Conservation (phyloP, 2,888 invertebrate genomes). For the Andrena marginata region DNA sequence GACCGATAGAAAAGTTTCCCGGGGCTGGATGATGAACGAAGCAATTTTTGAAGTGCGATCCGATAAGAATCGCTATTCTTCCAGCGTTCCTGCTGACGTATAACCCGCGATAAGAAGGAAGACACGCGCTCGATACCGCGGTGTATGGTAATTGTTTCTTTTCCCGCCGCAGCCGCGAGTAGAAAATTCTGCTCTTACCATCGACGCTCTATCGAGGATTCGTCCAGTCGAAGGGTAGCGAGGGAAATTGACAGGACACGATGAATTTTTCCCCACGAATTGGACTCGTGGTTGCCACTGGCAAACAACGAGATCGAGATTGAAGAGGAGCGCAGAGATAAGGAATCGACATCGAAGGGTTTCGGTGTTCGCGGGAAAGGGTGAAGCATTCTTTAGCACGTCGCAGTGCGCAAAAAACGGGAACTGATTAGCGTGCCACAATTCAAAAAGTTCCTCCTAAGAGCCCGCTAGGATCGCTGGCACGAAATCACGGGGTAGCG, state of each 20-base stretch:
- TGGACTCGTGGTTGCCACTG: no score
- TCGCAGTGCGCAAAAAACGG: slow-evolving; percentile 46
- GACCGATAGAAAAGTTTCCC: slow-evolving; percentile 44
- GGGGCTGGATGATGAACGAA: slow-evolving; percentile 39
- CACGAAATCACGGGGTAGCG: slow-evolving; percentile 65
- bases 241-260: no score
- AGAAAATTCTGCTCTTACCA: no score
- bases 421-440: slow-evolving; percentile 72
- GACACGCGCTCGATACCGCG: slow-evolving; percentile 1
- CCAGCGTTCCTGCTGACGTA: slow-evolving; percentile 23
- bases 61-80: slow-evolving; percentile 40
- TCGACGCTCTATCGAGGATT: no score
- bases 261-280: no score
- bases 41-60: slow-evolving; percentile 48
- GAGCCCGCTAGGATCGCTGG: slow-evolving; percentile 69
- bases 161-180: no score
- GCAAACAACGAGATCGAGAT: no score
- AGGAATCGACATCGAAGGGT: no score
- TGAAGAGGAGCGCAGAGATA: no score
- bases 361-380: background rate
- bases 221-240: no score
- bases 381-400: slow-evolving; percentile 31
- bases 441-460: slow-evolving; percentile 70
- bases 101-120: slow-evolving; percentile 13
- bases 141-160: slow-evolving; percentile 11